A percentile compares a stretch with the other conserved stretches of the same genome.
These are phyloP conservation scores for Lepus oiostolus DNA, from an alignment of 2,797 vertebrate genomes.

Conservation along the genomic window DNA sequence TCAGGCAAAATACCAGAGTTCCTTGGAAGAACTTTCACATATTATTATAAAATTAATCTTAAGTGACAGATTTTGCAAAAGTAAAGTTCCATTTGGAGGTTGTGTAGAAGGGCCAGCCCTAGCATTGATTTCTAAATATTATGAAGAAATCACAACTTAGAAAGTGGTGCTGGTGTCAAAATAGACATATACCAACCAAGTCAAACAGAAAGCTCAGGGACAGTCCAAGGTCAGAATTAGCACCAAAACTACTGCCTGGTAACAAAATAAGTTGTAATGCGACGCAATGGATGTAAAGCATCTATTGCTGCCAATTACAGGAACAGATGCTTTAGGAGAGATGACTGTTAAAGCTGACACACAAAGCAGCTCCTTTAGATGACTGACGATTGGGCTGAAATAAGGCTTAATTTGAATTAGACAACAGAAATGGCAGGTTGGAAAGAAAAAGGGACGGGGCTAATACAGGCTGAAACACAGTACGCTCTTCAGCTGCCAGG, in stretches of 20 bases:
- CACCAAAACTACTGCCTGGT: conserved; percentile 9
- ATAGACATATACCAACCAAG: neutral
- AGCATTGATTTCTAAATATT: neutral
- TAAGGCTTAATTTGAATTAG: conserved; percentile 46
- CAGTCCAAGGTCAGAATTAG: neutral
- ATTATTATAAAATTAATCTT: conserved; percentile 49
- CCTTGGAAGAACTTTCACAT: conserved; percentile 7
- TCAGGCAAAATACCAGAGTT: neutral
- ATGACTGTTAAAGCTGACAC: neutral
- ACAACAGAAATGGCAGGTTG: conserved; percentile 41
- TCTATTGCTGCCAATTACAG: neutral
- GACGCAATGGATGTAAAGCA: neutral
- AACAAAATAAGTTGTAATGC: neutral
- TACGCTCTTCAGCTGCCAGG: neutral
- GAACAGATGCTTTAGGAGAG: conserved; percentile 45
- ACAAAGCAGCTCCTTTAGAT: conserved; percentile 43
- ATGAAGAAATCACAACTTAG: neutral
- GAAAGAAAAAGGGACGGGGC: neutral
- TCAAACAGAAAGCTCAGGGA: neutral
- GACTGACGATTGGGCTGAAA: conserved; percentile 22
- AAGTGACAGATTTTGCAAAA: conserved; percentile 36
- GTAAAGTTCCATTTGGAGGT: neutral
- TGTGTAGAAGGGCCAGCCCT: neutral
- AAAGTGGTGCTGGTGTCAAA: neutral
- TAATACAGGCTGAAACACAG: conserved; percentile 5